Evolutionary conservation across 2,113 vertebrate species (phyloP).

Genomic region (Muntiacus muntjak): DNA sequence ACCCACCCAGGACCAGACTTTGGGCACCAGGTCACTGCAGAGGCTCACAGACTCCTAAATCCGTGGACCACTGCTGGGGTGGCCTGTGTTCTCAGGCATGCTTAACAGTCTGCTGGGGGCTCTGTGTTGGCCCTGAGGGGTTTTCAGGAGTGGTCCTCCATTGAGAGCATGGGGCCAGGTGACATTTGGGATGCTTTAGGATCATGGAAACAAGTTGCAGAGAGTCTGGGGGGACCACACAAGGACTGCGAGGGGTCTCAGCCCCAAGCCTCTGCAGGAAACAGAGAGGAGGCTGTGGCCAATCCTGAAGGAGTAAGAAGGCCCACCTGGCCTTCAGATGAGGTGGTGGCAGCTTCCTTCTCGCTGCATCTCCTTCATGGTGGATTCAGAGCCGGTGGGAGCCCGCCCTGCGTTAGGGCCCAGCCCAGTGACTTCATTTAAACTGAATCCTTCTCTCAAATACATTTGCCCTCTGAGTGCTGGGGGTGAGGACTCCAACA

Average conservation of each 20-base stretch:
- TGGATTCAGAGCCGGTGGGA: background rate
- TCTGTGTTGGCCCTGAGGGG: background rate
- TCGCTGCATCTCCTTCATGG: background rate
- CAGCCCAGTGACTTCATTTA: too few relatives aligned
- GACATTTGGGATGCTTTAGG: background rate
- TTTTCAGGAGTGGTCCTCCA: background rate
- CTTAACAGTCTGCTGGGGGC: fast-evolving
- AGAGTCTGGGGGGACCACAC: background rate
- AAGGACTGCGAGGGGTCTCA: background rate
- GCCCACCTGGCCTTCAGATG: background rate
- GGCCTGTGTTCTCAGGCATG: background rate
- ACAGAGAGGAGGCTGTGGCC: background rate
- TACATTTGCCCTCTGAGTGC: background rate
- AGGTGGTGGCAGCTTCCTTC: background rate
- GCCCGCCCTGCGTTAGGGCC: background rate
- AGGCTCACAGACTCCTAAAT: background rate
- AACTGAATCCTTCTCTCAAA: background rate
- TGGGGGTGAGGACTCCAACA: background rate
- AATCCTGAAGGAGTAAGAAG: background rate
- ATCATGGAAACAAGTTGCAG: background rate
- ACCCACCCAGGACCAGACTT: background rate
- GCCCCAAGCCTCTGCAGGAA: too few relatives aligned
- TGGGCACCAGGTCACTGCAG: background rate
- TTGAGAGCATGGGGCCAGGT: background rate
- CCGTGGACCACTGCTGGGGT: background rate